phyloP scores from a whole-genome alignment of 2,888 invertebrate species.

The Eueremaeus valkanovi region DNA sequence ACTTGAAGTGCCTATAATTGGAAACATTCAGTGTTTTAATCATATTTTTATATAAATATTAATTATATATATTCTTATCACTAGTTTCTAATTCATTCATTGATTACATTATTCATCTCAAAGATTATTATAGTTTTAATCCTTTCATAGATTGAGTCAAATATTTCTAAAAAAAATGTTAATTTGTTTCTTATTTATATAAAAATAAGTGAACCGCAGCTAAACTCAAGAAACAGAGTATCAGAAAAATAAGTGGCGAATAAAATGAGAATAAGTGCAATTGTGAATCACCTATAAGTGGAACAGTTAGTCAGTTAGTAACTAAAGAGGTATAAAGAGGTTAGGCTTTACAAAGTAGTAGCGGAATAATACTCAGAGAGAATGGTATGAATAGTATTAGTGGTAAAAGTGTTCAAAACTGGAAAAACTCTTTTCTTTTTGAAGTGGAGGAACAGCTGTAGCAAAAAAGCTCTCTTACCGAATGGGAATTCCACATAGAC shows the following conservation, averaged over 20 bases:
- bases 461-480: conserved; percentile 26
- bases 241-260: background rate
- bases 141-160: background rate
- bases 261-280: background rate
- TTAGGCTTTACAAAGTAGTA: no score
- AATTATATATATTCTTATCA: background rate
- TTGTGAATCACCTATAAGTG: conserved; percentile 22
- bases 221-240: background rate
- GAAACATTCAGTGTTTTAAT: conserved; percentile 19
- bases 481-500: conserved; percentile 70
- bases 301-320: conserved; percentile 21
- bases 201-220: background rate
- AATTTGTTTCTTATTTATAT: background rate
- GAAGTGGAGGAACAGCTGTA: background rate
- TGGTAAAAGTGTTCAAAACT: conserved; percentile 25
- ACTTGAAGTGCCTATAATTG: conserved; percentile 43
- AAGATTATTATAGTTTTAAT: no score
- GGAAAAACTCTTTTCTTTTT: conserved; percentile 6
- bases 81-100: background rate
- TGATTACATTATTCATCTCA: conserved; percentile 1
- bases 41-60: background rate
- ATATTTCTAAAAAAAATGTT: background rate
- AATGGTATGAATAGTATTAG: background rate
- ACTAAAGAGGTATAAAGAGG: conserved; percentile 31
- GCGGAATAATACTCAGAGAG: background rate